Conservation (phyloP, 2,888 invertebrate genomes). For the Unio delphinus region DNA sequence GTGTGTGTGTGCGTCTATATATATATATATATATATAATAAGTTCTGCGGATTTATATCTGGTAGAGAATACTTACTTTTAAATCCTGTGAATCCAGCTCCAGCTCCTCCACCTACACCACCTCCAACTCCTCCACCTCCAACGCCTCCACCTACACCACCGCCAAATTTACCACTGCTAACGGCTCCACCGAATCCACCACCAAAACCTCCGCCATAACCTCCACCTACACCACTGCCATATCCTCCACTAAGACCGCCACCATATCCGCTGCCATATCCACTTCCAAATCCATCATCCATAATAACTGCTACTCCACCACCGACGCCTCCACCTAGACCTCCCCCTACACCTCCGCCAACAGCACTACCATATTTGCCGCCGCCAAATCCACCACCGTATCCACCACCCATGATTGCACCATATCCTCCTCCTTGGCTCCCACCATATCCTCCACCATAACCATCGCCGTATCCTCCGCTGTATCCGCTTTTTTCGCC, state of each 20-base stretch:
- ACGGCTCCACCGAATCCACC: conserved; percentile 1
- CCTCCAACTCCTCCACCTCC: not conserved
- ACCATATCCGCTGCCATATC: not conserved
- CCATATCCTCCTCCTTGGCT: conserved; percentile 5
- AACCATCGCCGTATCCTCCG: not conserved
- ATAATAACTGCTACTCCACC: too few species aligned
- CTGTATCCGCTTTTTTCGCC: not conserved
- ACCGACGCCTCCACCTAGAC: not conserved
- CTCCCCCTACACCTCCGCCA: conserved; percentile 3
- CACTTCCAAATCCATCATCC: not conserved
- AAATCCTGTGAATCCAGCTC: not conserved
- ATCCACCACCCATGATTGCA: not conserved
- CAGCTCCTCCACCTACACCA: not conserved
- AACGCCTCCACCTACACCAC: not conserved
- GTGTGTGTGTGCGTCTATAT: too few species aligned
- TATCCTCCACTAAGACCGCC: too few species aligned
- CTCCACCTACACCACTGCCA: too few species aligned
- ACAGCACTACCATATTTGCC: not conserved
- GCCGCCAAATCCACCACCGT: conserved; percentile 2
- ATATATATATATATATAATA: too few species aligned
- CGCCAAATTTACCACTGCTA: too few species aligned
- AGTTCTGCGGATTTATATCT: too few species aligned
- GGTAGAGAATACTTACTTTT: too few species aligned
- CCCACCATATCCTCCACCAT: too few species aligned
- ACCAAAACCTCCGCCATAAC: not conserved